Conservation (phyloP, 2,113 vertebrate species). For the Hucho hucho region DNA sequence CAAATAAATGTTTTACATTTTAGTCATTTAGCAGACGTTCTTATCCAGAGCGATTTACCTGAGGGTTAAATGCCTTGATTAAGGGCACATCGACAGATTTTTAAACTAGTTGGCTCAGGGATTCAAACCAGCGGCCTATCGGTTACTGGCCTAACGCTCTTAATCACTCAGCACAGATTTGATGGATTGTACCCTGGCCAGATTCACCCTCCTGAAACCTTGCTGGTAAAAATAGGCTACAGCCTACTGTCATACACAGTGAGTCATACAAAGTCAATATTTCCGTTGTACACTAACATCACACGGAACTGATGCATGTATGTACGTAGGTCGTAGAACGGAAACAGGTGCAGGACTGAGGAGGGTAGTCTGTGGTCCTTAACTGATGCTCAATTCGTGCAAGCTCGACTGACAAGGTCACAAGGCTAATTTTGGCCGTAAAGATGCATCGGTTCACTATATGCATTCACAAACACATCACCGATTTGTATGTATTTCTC, state of each 20-base stretch:
- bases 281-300: not conserved
- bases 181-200: not conserved
- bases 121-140: no score
- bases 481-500: no score
- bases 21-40: not conserved
- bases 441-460: not conserved
- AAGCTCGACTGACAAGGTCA: not conserved
- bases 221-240: no score
- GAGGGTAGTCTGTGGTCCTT: not conserved
- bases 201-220: not conserved
- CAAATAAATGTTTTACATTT: not conserved
- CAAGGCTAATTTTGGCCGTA: not conserved
- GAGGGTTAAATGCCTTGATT: no score
- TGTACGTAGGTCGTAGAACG: no score
- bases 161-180: not conserved
- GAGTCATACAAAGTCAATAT: not conserved
- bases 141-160: no score
- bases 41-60: no score
- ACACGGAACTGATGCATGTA: no score
- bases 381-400: not conserved
- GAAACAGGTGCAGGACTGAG: not conserved
- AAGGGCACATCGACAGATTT: no score
- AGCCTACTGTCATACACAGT: no score
- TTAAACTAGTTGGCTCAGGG: no score
- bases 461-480: not conserved